Evolutionary conservation across 2,888 invertebrate species (phyloP).

Genomic region (Gari tellinella): DNA sequence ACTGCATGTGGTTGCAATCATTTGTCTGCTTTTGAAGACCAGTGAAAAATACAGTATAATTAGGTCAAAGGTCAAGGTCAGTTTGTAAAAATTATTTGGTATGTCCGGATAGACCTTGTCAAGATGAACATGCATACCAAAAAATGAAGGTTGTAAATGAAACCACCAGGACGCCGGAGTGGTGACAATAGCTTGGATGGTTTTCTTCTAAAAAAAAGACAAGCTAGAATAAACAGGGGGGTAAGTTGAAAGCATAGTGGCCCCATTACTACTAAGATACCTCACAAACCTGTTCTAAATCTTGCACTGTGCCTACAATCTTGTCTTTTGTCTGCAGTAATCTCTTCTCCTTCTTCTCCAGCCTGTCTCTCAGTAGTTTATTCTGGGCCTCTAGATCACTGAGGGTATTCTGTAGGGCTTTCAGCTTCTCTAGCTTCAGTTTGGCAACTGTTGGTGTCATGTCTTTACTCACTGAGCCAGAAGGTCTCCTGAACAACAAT

Average conservation of each 20-base stretch:
- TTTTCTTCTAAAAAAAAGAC: too few relatives aligned
- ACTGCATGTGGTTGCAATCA: too few relatives aligned
- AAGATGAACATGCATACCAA: too few relatives aligned
- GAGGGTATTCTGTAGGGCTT: constrained; percentile 38
- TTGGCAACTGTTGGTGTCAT: constrained; percentile 16
- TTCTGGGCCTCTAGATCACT: constrained; percentile 54
- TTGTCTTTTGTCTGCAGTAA: constrained; percentile 36
- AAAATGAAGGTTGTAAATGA: too few relatives aligned
- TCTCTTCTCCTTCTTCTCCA: constrained; percentile 31
- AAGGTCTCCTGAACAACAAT: constrained; percentile 34
- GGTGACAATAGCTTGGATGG: too few relatives aligned
- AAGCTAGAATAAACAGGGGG: too few relatives aligned
- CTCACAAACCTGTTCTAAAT: constrained; percentile 38
- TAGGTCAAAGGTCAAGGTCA: too few relatives aligned
- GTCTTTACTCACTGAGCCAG: constrained; percentile 41
- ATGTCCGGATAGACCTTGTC: too few relatives aligned
- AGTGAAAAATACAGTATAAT: too few relatives aligned
- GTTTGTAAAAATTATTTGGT: too few relatives aligned
- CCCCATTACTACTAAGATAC: not conserved
- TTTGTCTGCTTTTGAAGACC: too few relatives aligned
- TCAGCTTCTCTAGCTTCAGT: constrained; percentile 45
- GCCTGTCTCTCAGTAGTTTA: constrained; percentile 36
- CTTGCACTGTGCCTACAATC: constrained; percentile 14
- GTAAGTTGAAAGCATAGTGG: not conserved
- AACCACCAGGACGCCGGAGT: too few relatives aligned